Percentiles rank a stretch among this genome's conserved stretches.
These are phyloP conservation scores for Clarias pachynema DNA, from an alignment of 2,797 vertebrate genomes.

Conservation along the genomic window DNA sequence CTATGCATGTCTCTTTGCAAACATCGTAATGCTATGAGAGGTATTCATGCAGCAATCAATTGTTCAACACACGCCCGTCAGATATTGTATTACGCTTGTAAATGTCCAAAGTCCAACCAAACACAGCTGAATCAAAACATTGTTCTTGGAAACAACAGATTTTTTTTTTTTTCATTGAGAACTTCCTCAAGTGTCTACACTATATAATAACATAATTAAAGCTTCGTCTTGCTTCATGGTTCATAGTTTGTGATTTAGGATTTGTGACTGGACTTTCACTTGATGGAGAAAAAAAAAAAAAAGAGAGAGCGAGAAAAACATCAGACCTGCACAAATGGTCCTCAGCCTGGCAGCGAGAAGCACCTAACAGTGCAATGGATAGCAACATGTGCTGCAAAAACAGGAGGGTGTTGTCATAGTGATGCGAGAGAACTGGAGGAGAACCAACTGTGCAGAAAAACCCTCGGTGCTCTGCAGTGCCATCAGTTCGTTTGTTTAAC, in stretches of 20 bases:
- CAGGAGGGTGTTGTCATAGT: conserved; percentile 81
- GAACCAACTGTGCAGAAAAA: conserved; percentile 68
- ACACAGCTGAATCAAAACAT: not conserved
- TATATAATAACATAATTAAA: not conserved
- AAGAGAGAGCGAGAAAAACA: not conserved
- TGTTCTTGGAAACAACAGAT: not conserved
- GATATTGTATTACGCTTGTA: not conserved
- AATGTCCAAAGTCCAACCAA: not conserved
- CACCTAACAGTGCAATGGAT: conserved; percentile 60
- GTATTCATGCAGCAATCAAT: not conserved
- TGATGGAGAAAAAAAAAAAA: not conserved
- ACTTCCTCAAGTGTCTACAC: not conserved
- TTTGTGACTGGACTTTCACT: conserved; percentile 24
- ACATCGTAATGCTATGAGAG: not conserved
- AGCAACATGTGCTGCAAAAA: conserved; percentile 65
- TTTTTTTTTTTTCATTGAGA: not conserved
- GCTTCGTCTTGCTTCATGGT: not conserved
- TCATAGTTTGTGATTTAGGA: not conserved
- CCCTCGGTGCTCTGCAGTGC: conserved; percentile 41
- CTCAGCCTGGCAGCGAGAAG: conserved; percentile 68
- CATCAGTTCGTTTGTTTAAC: conserved; percentile 34
- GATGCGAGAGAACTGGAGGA: conserved; percentile 74
- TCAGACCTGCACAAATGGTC: conserved; percentile 63
- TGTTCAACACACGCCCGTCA: not conserved
- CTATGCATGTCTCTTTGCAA: not conserved